phyloP scores from a whole-genome alignment of 2,113 vertebrate genomes.

The Aegithalos caudatus region DNA sequence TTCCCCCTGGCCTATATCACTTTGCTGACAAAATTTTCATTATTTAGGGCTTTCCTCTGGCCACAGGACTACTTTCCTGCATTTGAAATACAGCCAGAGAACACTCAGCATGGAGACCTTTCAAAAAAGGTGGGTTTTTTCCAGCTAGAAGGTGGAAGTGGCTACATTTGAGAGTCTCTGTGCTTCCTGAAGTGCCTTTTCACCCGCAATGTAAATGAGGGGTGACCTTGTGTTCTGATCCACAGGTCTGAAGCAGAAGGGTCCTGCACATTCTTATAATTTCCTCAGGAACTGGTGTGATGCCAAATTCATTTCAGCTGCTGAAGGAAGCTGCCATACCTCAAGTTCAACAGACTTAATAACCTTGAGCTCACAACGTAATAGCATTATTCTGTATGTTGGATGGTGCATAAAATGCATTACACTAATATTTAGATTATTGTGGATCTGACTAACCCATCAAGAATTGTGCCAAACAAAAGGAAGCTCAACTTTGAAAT shows the following conservation, averaged over 20 bases:
- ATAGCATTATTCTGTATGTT: constrained; percentile 10
- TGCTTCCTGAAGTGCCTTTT: constrained; percentile 39
- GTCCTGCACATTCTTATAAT: background rate
- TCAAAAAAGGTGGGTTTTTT: background rate
- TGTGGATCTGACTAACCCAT: background rate
- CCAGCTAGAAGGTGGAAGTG: background rate
- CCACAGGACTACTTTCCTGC: background rate
- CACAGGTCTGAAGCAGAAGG: background rate
- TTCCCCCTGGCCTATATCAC: background rate
- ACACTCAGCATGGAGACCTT: background rate
- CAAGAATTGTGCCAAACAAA: background rate
- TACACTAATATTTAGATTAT: constrained; percentile 29
- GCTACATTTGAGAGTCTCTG: background rate
- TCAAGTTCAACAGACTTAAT: constrained; percentile 20
- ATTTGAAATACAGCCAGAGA: background rate
- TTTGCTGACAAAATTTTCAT: background rate
- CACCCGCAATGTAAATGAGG: background rate
- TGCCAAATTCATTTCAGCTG: constrained; percentile 40
- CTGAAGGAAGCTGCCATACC: constrained; percentile 3
- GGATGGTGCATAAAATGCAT: background rate
- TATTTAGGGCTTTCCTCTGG: constrained; percentile 15
- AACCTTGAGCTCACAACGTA: background rate
- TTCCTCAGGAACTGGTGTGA: constrained; percentile 11
- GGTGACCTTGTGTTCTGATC: constrained; percentile 39
- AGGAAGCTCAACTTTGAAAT: background rate